These are phyloP conservation scores for Anticlea derivata DNA, from an alignment of 2,888 invertebrate genomes.

Conservation along the genomic window DNA sequence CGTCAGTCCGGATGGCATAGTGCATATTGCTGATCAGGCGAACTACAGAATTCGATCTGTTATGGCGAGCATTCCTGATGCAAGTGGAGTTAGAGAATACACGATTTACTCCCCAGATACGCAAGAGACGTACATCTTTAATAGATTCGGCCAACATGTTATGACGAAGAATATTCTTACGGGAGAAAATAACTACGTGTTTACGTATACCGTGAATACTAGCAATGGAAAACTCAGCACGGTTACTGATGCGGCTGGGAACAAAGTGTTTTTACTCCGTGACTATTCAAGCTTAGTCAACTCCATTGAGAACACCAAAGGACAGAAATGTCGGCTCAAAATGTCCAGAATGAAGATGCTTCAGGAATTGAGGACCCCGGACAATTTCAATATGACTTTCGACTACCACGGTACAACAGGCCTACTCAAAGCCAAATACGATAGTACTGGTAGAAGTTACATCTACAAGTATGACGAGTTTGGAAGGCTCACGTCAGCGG, in stretches of 20 bases:
- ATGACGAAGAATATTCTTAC: conserved; percentile 97
- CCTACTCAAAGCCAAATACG: conserved; percentile 93
- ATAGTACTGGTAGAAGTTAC: conserved; percentile 94
- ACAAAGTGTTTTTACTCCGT: conserved; percentile 92
- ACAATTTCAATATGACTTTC: conserved; percentile 96
- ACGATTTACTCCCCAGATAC: conserved; percentile 97
- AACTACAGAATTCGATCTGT: conserved; percentile 94
- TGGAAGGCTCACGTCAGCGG: conserved; percentile 94
- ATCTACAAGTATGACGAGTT: conserved; percentile 98
- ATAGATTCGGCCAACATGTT: conserved; percentile 97
- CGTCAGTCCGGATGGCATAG: conserved; percentile 96
- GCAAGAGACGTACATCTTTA: conserved; percentile 97
- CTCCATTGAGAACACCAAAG: conserved; percentile 96
- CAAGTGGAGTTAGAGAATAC: conserved; percentile 92
- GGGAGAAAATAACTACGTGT: conserved; percentile 95
- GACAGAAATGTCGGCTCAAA: conserved; percentile 93
- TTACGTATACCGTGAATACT: conserved; percentile 98
- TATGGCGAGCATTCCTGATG: conserved; percentile 94
- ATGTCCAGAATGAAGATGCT: conserved; percentile 97
- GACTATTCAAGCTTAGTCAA: conserved; percentile 95
- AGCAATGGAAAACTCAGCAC: conserved; percentile 97
- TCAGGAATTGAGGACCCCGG: conserved; percentile 94
- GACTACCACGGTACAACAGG: conserved; percentile 97
- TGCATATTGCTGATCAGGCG: conserved; percentile 98
- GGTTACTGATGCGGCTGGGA: conserved; percentile 96